Base-by-base conservation (phyloP, 2,113 vertebrate species). In the Dinomys branickii region DNA sequence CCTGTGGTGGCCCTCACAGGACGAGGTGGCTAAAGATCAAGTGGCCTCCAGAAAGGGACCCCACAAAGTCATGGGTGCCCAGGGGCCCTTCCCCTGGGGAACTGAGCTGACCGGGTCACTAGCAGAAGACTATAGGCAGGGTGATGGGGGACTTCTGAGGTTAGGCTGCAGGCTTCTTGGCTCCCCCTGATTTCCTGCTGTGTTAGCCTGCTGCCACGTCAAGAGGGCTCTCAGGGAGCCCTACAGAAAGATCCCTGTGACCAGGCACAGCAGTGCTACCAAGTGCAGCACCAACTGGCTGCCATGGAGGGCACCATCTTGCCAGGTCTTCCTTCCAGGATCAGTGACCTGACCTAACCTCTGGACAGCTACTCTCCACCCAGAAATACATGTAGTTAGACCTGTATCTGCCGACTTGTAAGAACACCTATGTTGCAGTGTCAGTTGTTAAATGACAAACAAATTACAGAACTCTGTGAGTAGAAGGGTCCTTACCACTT, bases 331-430 rank as follows among this genome's bases (percentile, higher is more conserved):
- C 38, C 38, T 38, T 22, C 41, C 2, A 78, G 44, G 75, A 19
- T 20, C 0, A 0, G 28, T 3, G 2, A 3, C 58, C 41, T 56
- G 11, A 1, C 17, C n/a, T 41, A 20, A 8, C 24, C 17, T 52
- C 30, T 11, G 0, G 17, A 88, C 10, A 4, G 41, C 19, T 7
- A 16, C 63, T 58, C 38, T 61, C 41, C 12, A 38, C 58, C 28
- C 16, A n/a, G 73, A 41, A 67, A 83, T 17, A 20, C 9, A 4
- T 26, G n/a, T 7, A 56, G 92, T 41, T 38, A 67, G 69, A 35
- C 35, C 9, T 38, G 12, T 69, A 7, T 13, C 22, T 44, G 5
- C 59, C 59, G 88, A 59, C 91, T 59, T 38, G 47, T 6, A 19
- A 52, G 59, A 58, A 9, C 22, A 52, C 44, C 52, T 81, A 5